Conservation (phyloP, 2,113 vertebrate species). For the Fregata magnificens region DNA sequence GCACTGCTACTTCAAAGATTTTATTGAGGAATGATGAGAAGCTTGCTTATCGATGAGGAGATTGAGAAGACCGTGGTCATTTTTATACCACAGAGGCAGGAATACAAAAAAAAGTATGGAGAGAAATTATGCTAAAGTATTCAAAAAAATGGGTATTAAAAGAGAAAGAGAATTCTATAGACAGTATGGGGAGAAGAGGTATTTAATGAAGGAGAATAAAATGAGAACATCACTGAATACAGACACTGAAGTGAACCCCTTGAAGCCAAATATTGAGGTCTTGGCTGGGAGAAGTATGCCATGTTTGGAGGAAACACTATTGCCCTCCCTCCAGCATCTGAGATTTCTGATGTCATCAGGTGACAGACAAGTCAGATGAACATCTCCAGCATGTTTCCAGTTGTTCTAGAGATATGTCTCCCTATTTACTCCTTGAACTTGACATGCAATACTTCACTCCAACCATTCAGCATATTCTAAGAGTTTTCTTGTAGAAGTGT, state of each 20-base stretch:
- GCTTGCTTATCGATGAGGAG: not conserved
- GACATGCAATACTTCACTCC: not conserved
- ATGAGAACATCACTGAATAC: not conserved
- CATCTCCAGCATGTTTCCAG: not conserved
- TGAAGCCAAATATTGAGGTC: not conserved
- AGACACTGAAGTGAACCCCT: not conserved
- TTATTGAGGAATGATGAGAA: not conserved
- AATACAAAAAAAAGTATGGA: not conserved
- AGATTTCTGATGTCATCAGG: not conserved
- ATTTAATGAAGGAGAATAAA: not conserved
- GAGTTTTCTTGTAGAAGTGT: not conserved
- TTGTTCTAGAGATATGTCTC: not conserved
- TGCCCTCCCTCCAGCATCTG: not conserved
- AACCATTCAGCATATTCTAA: not conserved
- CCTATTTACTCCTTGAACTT: not conserved
- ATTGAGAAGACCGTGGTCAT: not conserved
- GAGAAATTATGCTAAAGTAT: not conserved
- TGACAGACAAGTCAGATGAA: not conserved
- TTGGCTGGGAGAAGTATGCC: not conserved
- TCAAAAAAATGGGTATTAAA: not conserved
- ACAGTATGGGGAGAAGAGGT: not conserved
- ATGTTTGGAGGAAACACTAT: not conserved
- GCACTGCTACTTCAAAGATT: not conserved
- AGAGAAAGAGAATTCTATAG: not conserved
- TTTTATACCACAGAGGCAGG: not conserved